Evolutionary conservation across 2,888 invertebrate species (phyloP).

Genomic region (Agrochola lychnidis): DNA sequence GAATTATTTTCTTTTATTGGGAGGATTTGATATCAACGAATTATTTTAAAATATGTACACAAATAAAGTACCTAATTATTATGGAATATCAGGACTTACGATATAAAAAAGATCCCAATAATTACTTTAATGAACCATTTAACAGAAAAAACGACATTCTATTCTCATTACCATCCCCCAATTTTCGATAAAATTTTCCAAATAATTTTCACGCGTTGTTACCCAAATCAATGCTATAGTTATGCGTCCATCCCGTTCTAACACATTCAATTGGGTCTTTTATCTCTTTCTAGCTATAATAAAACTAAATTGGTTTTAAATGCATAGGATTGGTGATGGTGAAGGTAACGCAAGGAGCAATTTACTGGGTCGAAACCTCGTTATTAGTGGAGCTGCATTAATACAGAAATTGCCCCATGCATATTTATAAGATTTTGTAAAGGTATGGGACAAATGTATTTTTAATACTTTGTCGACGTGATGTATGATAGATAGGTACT

Average conservation of each 20-base stretch:
- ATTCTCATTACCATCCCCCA: constrained; percentile 36
- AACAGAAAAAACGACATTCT: constrained; percentile 12
- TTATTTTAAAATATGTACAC: constrained; percentile 1
- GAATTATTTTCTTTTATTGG: neutral
- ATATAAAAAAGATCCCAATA: constrained; percentile 9
- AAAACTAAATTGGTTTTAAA: constrained; percentile 90
- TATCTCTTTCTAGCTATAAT: constrained; percentile 82
- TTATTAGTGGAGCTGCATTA: constrained; percentile 72
- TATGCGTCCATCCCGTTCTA: constrained; percentile 73
- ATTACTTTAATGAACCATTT: constrained; percentile 34
- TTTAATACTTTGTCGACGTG: constrained; percentile 21
- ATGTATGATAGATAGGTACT: neutral
- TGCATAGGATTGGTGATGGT: constrained; percentile 89
- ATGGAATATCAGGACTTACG: constrained; percentile 3
- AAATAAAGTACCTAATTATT: neutral
- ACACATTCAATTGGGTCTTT: constrained; percentile 62
- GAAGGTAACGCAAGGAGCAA: constrained; percentile 82
- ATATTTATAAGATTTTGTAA: constrained; percentile 81
- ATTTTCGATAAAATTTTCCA: constrained; percentile 40
- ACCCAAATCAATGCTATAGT: constrained; percentile 52
- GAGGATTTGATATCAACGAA: neutral
- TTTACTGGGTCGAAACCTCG: constrained; percentile 79
- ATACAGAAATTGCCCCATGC: constrained; percentile 82
- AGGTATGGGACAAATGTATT: constrained; percentile 60
- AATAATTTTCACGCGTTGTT: constrained; percentile 58